These are phyloP conservation scores for Donacobius atricapilla DNA, from an alignment of 2,113 vertebrate genomes.

Conservation along the genomic window DNA sequence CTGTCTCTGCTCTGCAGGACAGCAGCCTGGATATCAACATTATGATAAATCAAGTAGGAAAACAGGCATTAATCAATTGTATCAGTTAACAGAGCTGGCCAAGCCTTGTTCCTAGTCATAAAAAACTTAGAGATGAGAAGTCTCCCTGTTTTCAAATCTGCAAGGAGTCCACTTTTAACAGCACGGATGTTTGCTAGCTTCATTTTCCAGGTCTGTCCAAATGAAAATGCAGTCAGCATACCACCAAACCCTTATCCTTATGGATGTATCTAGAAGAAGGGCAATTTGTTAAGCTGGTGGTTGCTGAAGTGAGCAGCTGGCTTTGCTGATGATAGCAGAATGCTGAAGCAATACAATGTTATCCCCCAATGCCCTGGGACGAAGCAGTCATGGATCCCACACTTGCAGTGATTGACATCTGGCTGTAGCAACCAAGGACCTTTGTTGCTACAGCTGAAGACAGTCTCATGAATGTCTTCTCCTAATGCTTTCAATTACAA, in stretches of 20 bases:
- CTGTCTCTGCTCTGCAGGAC: conserved; percentile 22
- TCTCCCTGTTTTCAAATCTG: neutral
- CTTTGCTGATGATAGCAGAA: neutral
- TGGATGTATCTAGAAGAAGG: neutral
- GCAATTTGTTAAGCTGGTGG: neutral
- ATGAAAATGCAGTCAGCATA: neutral
- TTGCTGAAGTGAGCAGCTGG: neutral
- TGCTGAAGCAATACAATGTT: neutral
- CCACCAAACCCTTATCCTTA: neutral
- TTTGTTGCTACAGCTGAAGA: conserved; percentile 68
- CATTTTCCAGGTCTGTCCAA: neutral
- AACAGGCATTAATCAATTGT: conserved; percentile 23
- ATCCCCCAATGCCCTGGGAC: neutral
- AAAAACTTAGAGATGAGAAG: neutral
- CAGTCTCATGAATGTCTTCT: neutral
- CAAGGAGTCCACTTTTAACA: neutral
- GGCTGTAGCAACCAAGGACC: neutral
- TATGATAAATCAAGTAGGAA: conserved; percentile 44
- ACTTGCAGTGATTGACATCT: neutral
- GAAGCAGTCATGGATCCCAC: neutral
- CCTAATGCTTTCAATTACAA: conserved; percentile 35
- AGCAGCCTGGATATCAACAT: conserved; percentile 41
- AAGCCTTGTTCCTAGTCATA: neutral
- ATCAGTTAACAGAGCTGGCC: neutral
- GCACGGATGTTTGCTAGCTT: neutral